Evolutionary conservation across 2,888 invertebrate species (phyloP).

Genomic region (Tuberolachnus salignus): DNA sequence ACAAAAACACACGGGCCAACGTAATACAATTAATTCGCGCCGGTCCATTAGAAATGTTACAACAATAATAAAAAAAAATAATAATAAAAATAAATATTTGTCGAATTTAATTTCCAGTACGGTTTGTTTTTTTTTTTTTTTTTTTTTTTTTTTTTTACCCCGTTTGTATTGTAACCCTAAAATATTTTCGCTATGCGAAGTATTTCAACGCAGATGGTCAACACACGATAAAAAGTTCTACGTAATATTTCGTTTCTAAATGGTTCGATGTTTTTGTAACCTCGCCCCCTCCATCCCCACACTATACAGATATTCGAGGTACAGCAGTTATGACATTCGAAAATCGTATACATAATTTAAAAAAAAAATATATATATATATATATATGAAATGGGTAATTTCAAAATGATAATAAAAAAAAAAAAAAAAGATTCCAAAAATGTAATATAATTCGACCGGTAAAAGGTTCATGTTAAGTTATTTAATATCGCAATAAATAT

Average conservation of each 20-base stretch:
- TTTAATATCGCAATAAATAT: not conserved
- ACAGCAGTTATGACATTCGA: slow-evolving; percentile 2
- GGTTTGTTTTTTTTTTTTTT: slow-evolving; percentile 31
- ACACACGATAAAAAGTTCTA: slow-evolving; percentile 28
- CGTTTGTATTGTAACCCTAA: slow-evolving; percentile 37
- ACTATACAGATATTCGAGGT: slow-evolving; percentile 21
- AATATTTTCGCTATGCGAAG: slow-evolving; percentile 46
- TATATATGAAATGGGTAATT: not conserved
- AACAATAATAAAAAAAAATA: slow-evolving; percentile 21
- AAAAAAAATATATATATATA: not conserved
- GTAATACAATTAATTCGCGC: slow-evolving; percentile 47
- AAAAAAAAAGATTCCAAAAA: not conserved
- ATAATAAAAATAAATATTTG: slow-evolving; percentile 31
- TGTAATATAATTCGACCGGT: not conserved
- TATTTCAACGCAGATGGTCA: slow-evolving; percentile 39
- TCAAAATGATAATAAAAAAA: too few relatives aligned
- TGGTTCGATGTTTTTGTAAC: slow-evolving; percentile 28
- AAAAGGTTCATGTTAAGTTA: not conserved
- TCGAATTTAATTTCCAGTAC: slow-evolving; percentile 38
- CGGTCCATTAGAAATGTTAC: slow-evolving; percentile 45
- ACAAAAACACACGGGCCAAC: slow-evolving; percentile 46
- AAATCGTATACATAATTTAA: slow-evolving; percentile 9
- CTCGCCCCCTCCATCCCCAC: not conserved
- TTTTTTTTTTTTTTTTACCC: slow-evolving; percentile 18
- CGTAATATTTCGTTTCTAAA: slow-evolving; percentile 34